Evolutionary conservation across 1,140 invertebrate species (phyloP).

Genomic region (Holcopasites calliopsidis): DNA sequence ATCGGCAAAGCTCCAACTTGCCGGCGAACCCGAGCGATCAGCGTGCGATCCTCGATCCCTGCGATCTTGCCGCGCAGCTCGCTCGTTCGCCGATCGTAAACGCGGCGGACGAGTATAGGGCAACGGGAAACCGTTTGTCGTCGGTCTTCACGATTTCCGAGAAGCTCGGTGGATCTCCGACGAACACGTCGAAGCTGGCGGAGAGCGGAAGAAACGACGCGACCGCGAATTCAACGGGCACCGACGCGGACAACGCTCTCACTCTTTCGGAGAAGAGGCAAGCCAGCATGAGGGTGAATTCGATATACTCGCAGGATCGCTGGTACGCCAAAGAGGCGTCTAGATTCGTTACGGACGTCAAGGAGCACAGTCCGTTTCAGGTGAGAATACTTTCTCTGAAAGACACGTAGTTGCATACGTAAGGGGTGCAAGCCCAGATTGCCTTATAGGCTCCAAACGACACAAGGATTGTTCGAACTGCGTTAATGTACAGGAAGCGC

Average conservation of each 20-base stretch:
- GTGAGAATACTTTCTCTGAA: slow-evolving; percentile 53
- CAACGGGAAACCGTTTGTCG: neutral
- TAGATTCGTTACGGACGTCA: slow-evolving; percentile 71
- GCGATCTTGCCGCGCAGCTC: neutral
- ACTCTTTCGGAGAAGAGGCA: slow-evolving; percentile 62
- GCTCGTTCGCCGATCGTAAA: neutral
- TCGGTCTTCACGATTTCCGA: slow-evolving; percentile 61
- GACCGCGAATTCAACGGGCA: slow-evolving; percentile 59
- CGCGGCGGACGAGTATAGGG: neutral
- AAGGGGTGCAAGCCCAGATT: too few species aligned
- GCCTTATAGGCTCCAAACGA: too few species aligned
- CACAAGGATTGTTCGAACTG: too few species aligned
- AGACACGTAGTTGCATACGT: too few species aligned
- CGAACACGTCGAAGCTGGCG: slow-evolving; percentile 43
- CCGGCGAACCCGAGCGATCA: neutral
- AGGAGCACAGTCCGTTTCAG: slow-evolving; percentile 74
- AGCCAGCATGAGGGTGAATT: slow-evolving; percentile 76
- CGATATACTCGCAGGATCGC: slow-evolving; percentile 76
- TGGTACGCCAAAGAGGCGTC: slow-evolving; percentile 71
- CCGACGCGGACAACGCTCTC: slow-evolving; percentile 64
- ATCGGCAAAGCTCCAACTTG: neutral
- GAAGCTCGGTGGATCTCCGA: slow-evolving; percentile 19
- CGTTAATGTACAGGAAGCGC: too few species aligned
- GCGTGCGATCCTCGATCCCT: neutral
- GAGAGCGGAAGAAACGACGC: slow-evolving; percentile 64